Evolutionary conservation across 2,113 vertebrate species (phyloP), one percentile per base, ranked within the genome.

Genomic region (Tretioscincus oriximinensis): DNA sequence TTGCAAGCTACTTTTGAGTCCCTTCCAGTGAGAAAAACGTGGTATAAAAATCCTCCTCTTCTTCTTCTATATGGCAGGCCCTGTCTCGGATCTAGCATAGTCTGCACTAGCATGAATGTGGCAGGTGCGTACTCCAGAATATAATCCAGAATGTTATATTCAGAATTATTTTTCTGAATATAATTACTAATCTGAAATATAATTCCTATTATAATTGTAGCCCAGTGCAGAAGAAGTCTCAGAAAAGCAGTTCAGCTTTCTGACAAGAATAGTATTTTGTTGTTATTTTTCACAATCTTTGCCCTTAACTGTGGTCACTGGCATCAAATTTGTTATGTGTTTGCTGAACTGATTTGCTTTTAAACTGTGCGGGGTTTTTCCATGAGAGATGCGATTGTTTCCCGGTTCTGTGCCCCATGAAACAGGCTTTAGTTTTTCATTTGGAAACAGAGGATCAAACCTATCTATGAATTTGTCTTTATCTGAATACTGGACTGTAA

Each of bases 211-310:
- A 41, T 5, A 41, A 2, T 41, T 41, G 5, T 5, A 41, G 35
- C 35, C 35, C 35, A 41, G 5, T 41, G 35, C 35, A 41, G 35
- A 41, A 41, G 35, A 41, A 41, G 35, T 41, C 35, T 41, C 35
- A 2, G 66, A 8, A 60, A 60, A 9, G 82, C 29, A 73, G 73
- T 10, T 20, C 47, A 73, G 66, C 5, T 21, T 7, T 66, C 66
- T n/a, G 20, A 64, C 81, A 90, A 68, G 63, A 76, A 70, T 63
- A 84, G 1, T 54, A 64, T 49, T 65, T 41, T 26, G 77, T 58
- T 35, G 8, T 24, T 29, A 69, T 73, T 73, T 85, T 41, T 65
- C 28, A 24, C n/a, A 5, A 24, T 64, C 35, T 63, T n/a, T 79
- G 4, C 11, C 1, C 1, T 35, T 20, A 84, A 14, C 18, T 16